Percentiles rank a stretch among this genome's conserved stretches.
These are phyloP conservation scores for Cephus spinipes DNA, from an alignment of 2,888 invertebrate genomes.

Conservation along the genomic window DNA sequence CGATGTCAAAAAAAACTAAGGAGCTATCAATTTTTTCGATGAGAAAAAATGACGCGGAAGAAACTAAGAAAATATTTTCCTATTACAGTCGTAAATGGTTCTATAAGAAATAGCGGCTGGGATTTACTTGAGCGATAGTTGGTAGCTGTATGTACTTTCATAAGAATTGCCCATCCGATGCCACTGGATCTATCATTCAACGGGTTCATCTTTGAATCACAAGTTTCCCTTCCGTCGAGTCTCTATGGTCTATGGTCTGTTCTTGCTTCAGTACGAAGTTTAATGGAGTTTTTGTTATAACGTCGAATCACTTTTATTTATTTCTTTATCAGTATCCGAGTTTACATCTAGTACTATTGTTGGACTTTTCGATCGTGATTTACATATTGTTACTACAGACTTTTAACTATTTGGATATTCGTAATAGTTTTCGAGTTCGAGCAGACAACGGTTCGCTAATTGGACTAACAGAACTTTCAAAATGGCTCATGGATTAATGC, in stretches of 20 bases:
- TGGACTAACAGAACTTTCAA: not conserved
- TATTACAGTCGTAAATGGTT: not conserved
- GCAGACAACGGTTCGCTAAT: not conserved
- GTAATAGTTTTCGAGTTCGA: not conserved
- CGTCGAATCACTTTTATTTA: not conserved
- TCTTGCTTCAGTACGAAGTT: not conserved
- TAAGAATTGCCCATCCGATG: not conserved
- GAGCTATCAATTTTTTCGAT: not conserved
- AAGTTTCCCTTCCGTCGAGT: not conserved
- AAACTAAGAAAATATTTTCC: not conserved
- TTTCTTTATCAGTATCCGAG: not conserved
- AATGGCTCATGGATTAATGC: not conserved
- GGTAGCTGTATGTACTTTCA: not conserved
- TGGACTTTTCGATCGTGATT: not conserved
- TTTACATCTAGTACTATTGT: not conserved
- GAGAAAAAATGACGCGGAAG: not conserved
- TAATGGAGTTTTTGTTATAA: not conserved
- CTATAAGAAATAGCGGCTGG: not conserved
- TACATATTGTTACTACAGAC: not conserved
- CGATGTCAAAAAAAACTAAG: not conserved
- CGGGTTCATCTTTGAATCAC: not conserved
- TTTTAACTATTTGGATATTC: not conserved
- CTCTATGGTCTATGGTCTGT: not conserved
- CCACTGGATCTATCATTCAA: not conserved
- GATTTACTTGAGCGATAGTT: not conserved